A percentile compares a stretch with the other conserved stretches of the same genome.
These are phyloP conservation scores for Metridium senile DNA, from an alignment of 92 coral and sea anemone genomes.

Conservation along the genomic window DNA sequence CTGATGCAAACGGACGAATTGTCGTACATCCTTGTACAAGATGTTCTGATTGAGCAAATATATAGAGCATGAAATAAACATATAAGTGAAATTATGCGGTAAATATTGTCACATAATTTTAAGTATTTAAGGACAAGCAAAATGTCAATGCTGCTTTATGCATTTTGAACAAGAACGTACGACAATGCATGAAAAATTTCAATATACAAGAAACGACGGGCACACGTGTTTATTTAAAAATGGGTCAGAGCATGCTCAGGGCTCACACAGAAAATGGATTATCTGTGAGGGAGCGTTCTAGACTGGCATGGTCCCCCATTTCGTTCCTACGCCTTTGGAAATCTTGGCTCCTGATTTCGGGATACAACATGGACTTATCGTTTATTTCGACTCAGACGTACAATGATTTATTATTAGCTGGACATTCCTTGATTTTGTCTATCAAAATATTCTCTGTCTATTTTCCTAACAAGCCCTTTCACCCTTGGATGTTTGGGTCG, in stretches of 20 bases:
- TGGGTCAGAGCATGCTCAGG: not conserved
- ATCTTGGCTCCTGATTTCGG: not conserved
- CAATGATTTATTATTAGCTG: not conserved
- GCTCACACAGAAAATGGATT: not conserved
- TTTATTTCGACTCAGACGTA: not conserved
- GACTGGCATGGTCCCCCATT: not conserved
- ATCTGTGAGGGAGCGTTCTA: constrained; percentile 22
- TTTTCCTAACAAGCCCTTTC: no score
- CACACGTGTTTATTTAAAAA: constrained; percentile 13
- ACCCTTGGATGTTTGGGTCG: not conserved
- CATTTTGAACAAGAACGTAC: not conserved
- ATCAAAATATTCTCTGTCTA: not conserved
- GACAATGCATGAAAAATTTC: not conserved
- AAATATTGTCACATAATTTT: no score
- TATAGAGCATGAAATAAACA: no score
- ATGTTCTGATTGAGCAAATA: no score
- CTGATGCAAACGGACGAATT: no score
- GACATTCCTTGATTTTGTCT: not conserved
- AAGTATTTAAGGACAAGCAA: no score
- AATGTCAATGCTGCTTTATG: constrained; percentile 20
- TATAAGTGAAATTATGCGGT: no score
- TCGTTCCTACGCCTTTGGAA: not conserved
- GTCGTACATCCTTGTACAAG: no score
- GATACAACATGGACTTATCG: not conserved
- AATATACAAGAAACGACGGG: not conserved